Percentiles rank a stretch among this genome's conserved stretches.
phyloP scores from a whole-genome alignment of 2,888 invertebrate species.

The Autographa pulchrina region DNA sequence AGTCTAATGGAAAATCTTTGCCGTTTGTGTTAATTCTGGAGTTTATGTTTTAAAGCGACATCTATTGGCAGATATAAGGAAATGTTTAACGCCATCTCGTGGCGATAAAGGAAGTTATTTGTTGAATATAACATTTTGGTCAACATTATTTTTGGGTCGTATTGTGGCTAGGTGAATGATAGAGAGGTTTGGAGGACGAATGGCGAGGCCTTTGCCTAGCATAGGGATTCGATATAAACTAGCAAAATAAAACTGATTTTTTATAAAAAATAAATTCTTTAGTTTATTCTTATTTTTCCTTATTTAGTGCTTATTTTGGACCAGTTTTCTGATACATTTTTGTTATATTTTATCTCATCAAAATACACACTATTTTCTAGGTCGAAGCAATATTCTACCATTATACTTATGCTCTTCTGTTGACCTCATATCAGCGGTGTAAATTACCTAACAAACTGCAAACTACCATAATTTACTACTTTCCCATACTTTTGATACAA shows the following conservation, averaged over 20 bases:
- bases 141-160: too few relatives aligned
- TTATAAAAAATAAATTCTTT: too few relatives aligned
- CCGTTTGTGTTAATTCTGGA: conserved; percentile 15
- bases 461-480: conserved; percentile 48
- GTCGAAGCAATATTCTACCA: not conserved
- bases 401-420: not conserved
- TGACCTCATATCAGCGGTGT: conserved; percentile 40
- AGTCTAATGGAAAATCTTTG: conserved; percentile 41
- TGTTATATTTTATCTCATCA: too few relatives aligned
- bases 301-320: too few relatives aligned
- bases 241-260: too few relatives aligned
- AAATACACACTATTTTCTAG: not conserved
- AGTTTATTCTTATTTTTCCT: too few relatives aligned
- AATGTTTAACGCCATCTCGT: conserved; percentile 34
- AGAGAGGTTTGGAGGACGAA: too few relatives aligned
- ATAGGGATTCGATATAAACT: too few relatives aligned
- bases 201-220: too few relatives aligned
- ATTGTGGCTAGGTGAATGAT: too few relatives aligned
- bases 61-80: conserved; percentile 23
- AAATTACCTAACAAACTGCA: conserved; percentile 35
- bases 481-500: conserved; percentile 56
- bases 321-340: too few relatives aligned
- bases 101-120: not conserved
- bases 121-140: too few relatives aligned
- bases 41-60: conserved; percentile 30